Evolutionary conservation across 2,113 vertebrate genomes (phyloP).

Genomic region (Crotalus viridis): DNA sequence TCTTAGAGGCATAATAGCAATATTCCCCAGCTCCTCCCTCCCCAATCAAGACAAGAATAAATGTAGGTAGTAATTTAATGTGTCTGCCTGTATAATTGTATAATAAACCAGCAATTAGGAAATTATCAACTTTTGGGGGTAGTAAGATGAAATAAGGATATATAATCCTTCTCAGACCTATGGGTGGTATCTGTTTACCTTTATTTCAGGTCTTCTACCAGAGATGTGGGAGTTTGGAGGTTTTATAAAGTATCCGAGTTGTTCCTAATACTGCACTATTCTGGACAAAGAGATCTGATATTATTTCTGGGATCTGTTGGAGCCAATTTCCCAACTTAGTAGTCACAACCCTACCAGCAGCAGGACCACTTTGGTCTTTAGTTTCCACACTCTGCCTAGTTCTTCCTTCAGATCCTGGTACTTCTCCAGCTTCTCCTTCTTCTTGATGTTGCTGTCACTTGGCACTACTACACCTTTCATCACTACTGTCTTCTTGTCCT

Average conservation of each 20-base stretch:
- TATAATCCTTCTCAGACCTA: not conserved
- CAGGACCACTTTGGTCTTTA: not conserved
- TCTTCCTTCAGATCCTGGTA: not conserved
- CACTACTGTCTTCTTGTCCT: not conserved
- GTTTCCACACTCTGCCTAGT: not conserved
- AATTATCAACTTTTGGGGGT: constrained; percentile 26
- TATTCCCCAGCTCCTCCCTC: not conserved
- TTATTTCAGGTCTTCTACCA: not conserved
- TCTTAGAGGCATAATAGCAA: not conserved
- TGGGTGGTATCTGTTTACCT: not conserved
- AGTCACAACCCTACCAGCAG: not conserved
- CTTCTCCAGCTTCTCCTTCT: not conserved
- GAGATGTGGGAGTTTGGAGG: not conserved
- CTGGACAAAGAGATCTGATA: not conserved
- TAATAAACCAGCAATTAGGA: constrained; percentile 38
- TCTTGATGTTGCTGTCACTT: not conserved
- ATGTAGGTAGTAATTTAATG: not conserved
- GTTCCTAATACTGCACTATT: not conserved
- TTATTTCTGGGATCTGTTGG: not conserved
- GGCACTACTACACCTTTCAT: not conserved
- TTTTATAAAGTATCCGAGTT: not conserved
- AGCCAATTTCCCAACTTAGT: not conserved
- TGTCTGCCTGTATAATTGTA: not conserved
- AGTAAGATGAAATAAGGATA: not conserved
- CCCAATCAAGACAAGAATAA: not conserved